Conservation (phyloP, 2,797 vertebrate species). For the Strix occidentalis region DNA sequence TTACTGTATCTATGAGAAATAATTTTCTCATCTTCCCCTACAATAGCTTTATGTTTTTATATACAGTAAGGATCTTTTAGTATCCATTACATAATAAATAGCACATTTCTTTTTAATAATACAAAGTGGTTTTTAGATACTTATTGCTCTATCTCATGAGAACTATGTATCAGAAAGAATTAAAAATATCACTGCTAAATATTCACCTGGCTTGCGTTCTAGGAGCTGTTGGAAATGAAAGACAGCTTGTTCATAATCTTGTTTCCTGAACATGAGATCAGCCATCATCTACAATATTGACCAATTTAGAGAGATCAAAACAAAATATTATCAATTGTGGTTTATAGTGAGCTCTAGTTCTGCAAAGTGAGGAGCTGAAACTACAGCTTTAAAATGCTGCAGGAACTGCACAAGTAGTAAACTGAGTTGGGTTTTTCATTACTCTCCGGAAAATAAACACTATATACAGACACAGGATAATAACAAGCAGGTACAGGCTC, state of each 20-base stretch:
- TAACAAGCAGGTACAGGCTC: neutral
- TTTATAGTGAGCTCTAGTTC: neutral
- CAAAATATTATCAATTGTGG: neutral
- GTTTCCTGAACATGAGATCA: slow-evolving; percentile 95
- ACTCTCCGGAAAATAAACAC: neutral
- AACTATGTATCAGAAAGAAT: neutral
- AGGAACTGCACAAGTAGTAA: neutral
- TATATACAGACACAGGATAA: neutral
- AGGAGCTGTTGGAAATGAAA: slow-evolving; percentile 94
- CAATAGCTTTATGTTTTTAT: neutral
- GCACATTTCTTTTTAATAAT: neutral
- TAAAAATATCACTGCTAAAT: neutral
- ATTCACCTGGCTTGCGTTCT: slow-evolving; percentile 90
- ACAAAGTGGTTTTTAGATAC: neutral
- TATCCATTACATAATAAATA: neutral
- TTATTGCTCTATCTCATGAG: neutral
- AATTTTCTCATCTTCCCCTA: neutral
- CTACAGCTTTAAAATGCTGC: neutral
- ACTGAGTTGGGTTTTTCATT: neutral
- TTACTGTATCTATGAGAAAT: neutral
- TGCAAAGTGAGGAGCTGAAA: neutral
- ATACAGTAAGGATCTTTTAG: neutral
- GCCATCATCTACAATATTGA: slow-evolving; percentile 89
- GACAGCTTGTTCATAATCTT: slow-evolving; percentile 94
- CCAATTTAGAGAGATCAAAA: neutral